Evolutionary conservation across 35 echinoderm and acorn worm species (phyloP).

Genomic region (Ophioderma brevispina): DNA sequence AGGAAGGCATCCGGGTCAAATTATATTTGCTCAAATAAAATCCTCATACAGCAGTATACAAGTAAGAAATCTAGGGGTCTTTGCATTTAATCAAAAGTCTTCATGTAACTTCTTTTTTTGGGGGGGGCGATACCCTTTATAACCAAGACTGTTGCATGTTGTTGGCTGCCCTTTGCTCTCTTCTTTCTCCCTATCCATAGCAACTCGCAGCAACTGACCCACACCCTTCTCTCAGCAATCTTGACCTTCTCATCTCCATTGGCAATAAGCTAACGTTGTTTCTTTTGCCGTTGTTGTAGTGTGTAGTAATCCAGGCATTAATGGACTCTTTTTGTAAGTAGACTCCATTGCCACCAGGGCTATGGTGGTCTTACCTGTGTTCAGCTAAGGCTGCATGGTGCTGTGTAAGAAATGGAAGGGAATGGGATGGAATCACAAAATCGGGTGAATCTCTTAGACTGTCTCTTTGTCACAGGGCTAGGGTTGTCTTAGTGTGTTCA

Average conservation of each 20-base stretch:
- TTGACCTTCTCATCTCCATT: slow-evolving; percentile 54
- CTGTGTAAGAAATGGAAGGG: too few relatives aligned
- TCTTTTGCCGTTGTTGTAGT: slow-evolving; percentile 59
- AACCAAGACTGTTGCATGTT: slow-evolving; percentile 66
- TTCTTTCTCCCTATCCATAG: slow-evolving; percentile 41
- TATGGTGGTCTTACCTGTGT: slow-evolving; percentile 59
- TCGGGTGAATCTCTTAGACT: too few relatives aligned
- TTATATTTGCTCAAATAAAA: background rate
- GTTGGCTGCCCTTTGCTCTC: slow-evolving; percentile 47
- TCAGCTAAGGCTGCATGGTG: background rate
- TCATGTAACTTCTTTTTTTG: background rate
- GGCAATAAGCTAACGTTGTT: slow-evolving; percentile 51
- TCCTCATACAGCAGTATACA: background rate
- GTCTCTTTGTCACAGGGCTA: too few relatives aligned
- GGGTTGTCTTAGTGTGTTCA: too few relatives aligned
- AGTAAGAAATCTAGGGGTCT: background rate
- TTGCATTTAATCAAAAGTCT: background rate
- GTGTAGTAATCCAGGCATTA: slow-evolving; percentile 66
- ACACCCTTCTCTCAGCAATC: slow-evolving; percentile 71
- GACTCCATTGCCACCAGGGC: slow-evolving; percentile 94
- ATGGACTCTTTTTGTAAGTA: slow-evolving; percentile 77
- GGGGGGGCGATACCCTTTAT: too few relatives aligned
- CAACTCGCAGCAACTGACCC: slow-evolving; percentile 65
- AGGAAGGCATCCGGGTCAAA: too few relatives aligned
- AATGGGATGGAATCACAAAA: too few relatives aligned